Evolutionary conservation across 2,113 vertebrate genomes (phyloP).

Genomic region (Salminus brasiliensis): DNA sequence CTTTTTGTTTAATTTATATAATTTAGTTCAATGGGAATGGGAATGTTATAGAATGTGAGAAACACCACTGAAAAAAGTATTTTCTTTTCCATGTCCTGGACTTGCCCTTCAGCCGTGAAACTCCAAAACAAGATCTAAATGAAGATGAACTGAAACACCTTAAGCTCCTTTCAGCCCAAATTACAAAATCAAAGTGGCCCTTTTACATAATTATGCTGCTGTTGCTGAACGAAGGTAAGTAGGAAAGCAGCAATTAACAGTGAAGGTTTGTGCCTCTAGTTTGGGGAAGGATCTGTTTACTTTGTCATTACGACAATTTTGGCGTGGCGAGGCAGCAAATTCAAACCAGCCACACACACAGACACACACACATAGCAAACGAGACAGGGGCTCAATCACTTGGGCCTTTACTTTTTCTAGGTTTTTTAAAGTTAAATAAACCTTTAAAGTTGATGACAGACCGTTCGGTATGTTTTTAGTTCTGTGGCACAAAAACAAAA

Average conservation of each 20-base stretch:
- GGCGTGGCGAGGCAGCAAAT: conserved; percentile 78
- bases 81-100: not conserved
- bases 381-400: conserved; percentile 50
- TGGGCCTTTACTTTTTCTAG: conserved; percentile 60
- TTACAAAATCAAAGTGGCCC: conserved; percentile 76
- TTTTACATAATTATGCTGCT: conserved; percentile 77
- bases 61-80: not conserved
- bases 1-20: no score
- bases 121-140: conserved; percentile 45
- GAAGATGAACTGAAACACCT: conserved; percentile 70
- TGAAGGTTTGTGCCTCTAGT: conserved; percentile 62
- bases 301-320: conserved; percentile 83
- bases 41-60: not conserved
- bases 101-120: not conserved
- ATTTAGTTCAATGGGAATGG: no score
- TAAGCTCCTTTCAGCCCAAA: conserved; percentile 77
- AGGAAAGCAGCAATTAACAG: conserved; percentile 82
- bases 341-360: conserved; percentile 74
- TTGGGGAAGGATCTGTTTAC: conserved; percentile 84
- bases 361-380: no score
- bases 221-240: conserved; percentile 73
- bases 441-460: conserved; percentile 75
- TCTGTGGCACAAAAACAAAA: conserved; percentile 70
- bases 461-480: conserved; percentile 78
- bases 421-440: conserved; percentile 79